phyloP scores from a whole-genome alignment of 1,140 invertebrate genomes.

The Onthophagus taurus region DNA sequence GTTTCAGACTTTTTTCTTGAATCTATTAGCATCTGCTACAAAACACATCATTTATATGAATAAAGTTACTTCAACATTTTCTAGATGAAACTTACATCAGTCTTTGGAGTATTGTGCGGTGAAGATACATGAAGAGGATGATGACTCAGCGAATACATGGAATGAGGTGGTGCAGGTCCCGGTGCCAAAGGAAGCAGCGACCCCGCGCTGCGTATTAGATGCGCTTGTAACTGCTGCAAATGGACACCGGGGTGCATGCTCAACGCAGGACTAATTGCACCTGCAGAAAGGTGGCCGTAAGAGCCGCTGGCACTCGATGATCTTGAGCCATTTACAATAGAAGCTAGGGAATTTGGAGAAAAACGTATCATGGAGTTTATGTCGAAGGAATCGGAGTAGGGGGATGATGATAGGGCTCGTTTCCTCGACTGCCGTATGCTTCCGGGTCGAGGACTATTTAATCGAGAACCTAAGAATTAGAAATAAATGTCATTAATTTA shows the following conservation, averaged over 20 bases:
- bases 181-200: conserved; percentile 46
- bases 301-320: conserved; percentile 80
- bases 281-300: conserved; percentile 88
- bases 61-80: background rate
- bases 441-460: conserved; percentile 55
- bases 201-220: conserved; percentile 55
- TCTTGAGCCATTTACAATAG: conserved; percentile 81
- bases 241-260: conserved; percentile 59
- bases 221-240: conserved; percentile 66
- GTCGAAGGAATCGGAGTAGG: conserved; percentile 89
- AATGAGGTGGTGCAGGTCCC: conserved; percentile 37
- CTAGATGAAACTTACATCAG: conserved; percentile 27
- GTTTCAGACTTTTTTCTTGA: conserved; percentile 29
- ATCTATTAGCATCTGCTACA: conserved; percentile 24
- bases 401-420: conserved; percentile 84
- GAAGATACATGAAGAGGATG: conserved; percentile 33
- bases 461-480: conserved; percentile 50
- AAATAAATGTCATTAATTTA: background rate
- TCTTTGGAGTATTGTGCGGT: conserved; percentile 26
- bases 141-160: conserved; percentile 40
- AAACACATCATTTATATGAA: background rate
- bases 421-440: conserved; percentile 59
- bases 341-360: conserved; percentile 85
- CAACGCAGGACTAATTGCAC: conserved; percentile 45
- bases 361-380: conserved; percentile 92